Base-by-base conservation (phyloP, 2,113 vertebrate species). In the Puffinus mauretanicus region DNA sequence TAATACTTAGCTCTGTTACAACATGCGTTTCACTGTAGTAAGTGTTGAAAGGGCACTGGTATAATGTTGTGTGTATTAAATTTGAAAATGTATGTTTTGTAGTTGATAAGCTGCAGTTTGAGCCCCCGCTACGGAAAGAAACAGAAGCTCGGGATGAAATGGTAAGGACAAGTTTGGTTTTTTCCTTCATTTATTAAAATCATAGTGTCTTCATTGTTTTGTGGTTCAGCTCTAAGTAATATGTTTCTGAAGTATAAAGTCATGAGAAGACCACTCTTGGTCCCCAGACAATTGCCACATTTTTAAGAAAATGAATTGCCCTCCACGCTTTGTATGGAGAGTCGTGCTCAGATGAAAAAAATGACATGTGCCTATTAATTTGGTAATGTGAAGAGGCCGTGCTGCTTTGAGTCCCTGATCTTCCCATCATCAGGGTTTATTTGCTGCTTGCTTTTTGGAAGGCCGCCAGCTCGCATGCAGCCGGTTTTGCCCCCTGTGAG, bases 61-160 rank as follows among this genome's bases (percentile, higher is more conserved):
- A 6, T 26, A 16, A 6, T 20, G 2, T 1, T 27, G 3, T 7
- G 21, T 40, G 57, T 17, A 11, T 34, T 93, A 55, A 80, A 61
- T 3, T 5, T 29, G 42, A 66, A 91, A 67, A 55, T 21, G 1
- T 25, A 1, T 97, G 20, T 96, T 97, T 98, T 98, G 40, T 95
- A 99, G 99, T 99, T 95, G 99, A 99, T 95, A 99, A 99, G 97
- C 95, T 99, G 94, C 98, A 99, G 86, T 99, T 99, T 96, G 98
- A 99, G 95, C 98, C 99, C 25, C 99, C 99, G 7, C 97, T 99
- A 17, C 93, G 98, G 95, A 99, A 99, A 96, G 99, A 99, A 98
- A 99, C 99, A 4, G 99, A 99, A 98, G 99, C 99, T 94, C 98
- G 98, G 65, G 98, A 99, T 96, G 99, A 99, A 98, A 99, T 99